Base-by-base conservation (phyloP, 2,888 invertebrate species). In the Branchellion lobata region DNA sequence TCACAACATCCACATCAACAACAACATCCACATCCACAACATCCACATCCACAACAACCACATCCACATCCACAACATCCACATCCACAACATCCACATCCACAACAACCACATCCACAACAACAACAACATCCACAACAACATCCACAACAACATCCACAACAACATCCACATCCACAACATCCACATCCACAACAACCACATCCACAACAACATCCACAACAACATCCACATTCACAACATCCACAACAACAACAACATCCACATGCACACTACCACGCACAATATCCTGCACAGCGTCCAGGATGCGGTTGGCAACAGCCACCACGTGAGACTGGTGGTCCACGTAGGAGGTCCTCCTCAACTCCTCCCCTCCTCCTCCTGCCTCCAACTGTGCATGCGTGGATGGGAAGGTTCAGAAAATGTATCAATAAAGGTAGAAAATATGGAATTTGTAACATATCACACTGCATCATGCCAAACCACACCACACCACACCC, bases 251-350 rank as follows among this genome's bases (percentile, higher is more conserved):
- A 75, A 8, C 1, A 51, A n/a, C 1, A 75, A 18, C 51, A 75
- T 47, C 2, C 27, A 0, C 24, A 57, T n/a, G n/a, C n/a, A 61
- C n/a, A 27, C n/a, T 24, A 27, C n/a, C n/a, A 57, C n/a, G 14
- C 65, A 81, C 82, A 78, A 81, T 82, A 29, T 82, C 81, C 78
- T 96, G 94, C 3, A 96, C 92, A 79, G 95, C 90, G 74, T 93
- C 90, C 0, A 95, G 94, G 82, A 99, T 95, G 87, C 97, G 95
- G 88, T 97, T 97, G 33, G 95, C 93, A 72, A 92, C 91, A 82
- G 92, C 93, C 34, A 98, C 95, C 96, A 99, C 98, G 81, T 95
- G 90, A 0, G 97, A 96, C 89, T 99, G 99, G 87, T 94, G 96
- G 89, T 97, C 96, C 1, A 96, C 97, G 87, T 94, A 98, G 1